These are phyloP conservation scores for Troglohyphantes excavatus DNA, from an alignment of 2,888 invertebrate species.

Conservation along the genomic window DNA sequence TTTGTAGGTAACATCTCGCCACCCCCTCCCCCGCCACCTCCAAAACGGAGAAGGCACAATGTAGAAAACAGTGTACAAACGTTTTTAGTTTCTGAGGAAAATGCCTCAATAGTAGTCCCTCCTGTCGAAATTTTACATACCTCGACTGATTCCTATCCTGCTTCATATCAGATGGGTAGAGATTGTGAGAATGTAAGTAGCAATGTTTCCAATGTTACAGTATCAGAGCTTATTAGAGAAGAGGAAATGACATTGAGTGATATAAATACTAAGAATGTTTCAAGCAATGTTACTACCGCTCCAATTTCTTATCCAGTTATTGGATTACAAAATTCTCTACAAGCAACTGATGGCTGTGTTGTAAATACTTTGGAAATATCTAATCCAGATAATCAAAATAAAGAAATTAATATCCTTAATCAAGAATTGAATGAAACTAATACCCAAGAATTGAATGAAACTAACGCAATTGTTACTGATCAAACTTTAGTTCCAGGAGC, in stretches of 20 bases:
- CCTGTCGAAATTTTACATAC: not conserved
- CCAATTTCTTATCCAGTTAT: constrained; percentile 52
- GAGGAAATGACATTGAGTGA: not conserved
- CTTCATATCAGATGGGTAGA: not conserved
- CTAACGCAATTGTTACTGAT: not conserved
- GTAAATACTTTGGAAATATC: constrained; percentile 6
- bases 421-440: not conserved
- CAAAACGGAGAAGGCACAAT: constrained; percentile 56
- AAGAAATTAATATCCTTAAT: not conserved
- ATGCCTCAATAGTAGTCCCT: not conserved
- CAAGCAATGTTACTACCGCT: not conserved
- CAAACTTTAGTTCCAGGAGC: not conserved
- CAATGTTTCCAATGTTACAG: not conserved
- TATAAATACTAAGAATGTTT: not conserved
- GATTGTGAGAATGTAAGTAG: not conserved
- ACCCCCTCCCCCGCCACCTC: constrained; percentile 77
- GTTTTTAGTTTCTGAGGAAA: not conserved
- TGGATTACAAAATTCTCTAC: constrained; percentile 16
- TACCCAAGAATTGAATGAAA: not conserved
- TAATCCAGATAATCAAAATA: not conserved
- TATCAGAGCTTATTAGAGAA: not conserved
- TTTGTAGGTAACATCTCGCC: constrained; percentile 61
- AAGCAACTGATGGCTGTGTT: not conserved
- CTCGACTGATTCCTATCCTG: not conserved
- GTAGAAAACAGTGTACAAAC: not conserved